Evolutionary conservation across 2,888 invertebrate species (phyloP), one percentile per base, ranked within the genome.

Genomic region (Gisinianus flammeolus): DNA sequence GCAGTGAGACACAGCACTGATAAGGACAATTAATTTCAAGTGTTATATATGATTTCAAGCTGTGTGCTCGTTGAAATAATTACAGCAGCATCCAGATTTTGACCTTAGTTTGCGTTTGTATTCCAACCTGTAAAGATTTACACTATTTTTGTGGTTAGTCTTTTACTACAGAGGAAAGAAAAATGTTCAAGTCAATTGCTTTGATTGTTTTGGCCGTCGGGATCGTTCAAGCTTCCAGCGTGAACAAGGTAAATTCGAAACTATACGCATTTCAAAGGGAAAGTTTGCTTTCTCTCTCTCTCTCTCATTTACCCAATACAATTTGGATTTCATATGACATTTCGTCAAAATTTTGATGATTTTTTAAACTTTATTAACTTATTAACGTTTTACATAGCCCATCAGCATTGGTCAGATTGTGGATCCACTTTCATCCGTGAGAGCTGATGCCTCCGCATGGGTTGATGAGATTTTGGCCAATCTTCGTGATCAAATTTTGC

Each of bases 391-490:
- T 35, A 8, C 35, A 35, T 8, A 35, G 35, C 6, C 35, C 35
- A 35, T 8, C n/a, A 35, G 35, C 12, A 12, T 35, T 35, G 6
- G 12, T 8, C 5, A 12, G 6, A 35, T 35, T 35, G 35, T 12
- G 12, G 12, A 35, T 35, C 35, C 62, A 24, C 8, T 24, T 22
- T 22, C 62, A 6, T 22, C 19, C 2, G 62, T 12, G n/a, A 8
- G 56, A 10, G 70, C 76, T 26, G 54, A 68, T 26, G n/a, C 30
- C 1, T 70, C 71, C n/a, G 35, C 44, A 33, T 81, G 70, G 35
- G 52, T 81, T 5, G 82, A 82, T 70, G 76, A 79, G 72, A 76
- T 81, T 24, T 22, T 82, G 19, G 81, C 82, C 12, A 80, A 82
- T 30, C 52, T 82, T 22, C 64, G 82, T 0, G 68, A 76, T 5